Base-by-base conservation (phyloP, 2,113 vertebrate genomes). In the Tonatia bakeri region DNA sequence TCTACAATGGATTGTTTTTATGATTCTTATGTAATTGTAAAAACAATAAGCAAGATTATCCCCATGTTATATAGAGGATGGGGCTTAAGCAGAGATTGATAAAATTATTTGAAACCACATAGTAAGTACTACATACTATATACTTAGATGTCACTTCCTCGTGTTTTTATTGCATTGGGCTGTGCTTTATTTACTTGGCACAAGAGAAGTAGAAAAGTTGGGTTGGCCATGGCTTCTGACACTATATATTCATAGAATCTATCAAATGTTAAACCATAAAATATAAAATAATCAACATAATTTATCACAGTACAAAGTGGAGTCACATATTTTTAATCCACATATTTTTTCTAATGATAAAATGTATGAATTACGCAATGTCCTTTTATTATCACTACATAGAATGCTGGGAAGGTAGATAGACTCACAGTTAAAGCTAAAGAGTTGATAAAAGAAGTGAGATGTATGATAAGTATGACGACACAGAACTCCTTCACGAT, bases 271-370 rank as follows among this genome's bases (percentile, higher is more conserved):
- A 16, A 94, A 33, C 7, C 47, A 75, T 54, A 70, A 97, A 96
- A 76, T 82, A 69, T 22, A 70, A 64, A 82, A 61, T 72, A 67
- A 91, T 93, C 70, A 75, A 91, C 79, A 61, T 92, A 73, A 97
- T 94, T 91, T 83, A 93, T n/a, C 54, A 22, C 16, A 73, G 70
- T 33, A 61, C 26, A 83, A 94, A 64, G 31, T 56, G 61, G 22
- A 94, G 50, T 84, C 47, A 83, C 43, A 79, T 76, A 20, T 70
- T 84, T 56, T 24, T 47, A 72, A 54, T 90, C 15, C 83, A 43
- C 61, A 73, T 79, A 56, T 15, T 59, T 91, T 94, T 97, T 94
- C 61, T 73, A 82, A 69, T 56, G 22, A 4, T 19, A 83, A 14
- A 64, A 80, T 73, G 65, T 24, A 87, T 86, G 75, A 96, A 83